phyloP scores from a whole-genome alignment of 1,140 invertebrate species.

The Cylas formicarius region DNA sequence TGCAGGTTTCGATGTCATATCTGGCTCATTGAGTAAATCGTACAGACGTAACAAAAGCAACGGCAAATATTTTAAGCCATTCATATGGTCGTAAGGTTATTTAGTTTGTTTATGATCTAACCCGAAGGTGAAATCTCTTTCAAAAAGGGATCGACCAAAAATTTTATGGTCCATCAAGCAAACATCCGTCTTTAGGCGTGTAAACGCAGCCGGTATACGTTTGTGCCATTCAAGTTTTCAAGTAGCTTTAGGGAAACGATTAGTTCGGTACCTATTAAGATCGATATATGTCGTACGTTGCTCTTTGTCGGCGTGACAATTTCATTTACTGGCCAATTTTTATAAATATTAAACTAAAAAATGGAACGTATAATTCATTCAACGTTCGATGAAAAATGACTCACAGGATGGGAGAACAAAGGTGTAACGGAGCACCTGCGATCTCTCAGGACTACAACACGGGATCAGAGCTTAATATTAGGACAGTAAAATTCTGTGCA shows the following conservation, averaged over 20 bases:
- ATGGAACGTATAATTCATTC: too few relatives aligned
- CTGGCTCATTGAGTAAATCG: slow-evolving; percentile 10
- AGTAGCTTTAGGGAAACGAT: slow-evolving; percentile 10
- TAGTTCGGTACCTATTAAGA: too few relatives aligned
- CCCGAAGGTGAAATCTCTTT: slow-evolving; percentile 10
- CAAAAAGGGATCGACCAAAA: slow-evolving; percentile 8
- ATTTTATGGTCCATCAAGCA: slow-evolving; percentile 15
- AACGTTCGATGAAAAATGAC: too few relatives aligned
- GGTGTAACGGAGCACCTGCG: slow-evolving; percentile 14
- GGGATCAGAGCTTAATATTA: slow-evolving; percentile 16
- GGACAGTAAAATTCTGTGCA: slow-evolving; percentile 12
- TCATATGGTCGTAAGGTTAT: slow-evolving; percentile 12
- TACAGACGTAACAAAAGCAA: slow-evolving; percentile 12
- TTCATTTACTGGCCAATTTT: too few relatives aligned
- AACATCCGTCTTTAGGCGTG: slow-evolving; percentile 15
- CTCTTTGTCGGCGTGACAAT: too few relatives aligned
- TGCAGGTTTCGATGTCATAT: slow-evolving; percentile 4
- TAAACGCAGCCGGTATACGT: slow-evolving; percentile 5
- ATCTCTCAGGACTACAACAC: slow-evolving; percentile 13
- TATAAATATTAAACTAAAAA: too few relatives aligned
- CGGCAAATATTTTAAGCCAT: slow-evolving; percentile 13
- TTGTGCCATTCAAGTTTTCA: slow-evolving; percentile 5
- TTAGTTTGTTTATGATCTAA: slow-evolving; percentile 14
- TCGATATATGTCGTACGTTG: too few relatives aligned
- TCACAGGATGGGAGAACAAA: slow-evolving; percentile 10